A percentile compares a stretch with the other conserved stretches of the same genome.
These are phyloP conservation scores for Acronicta leporina DNA, from an alignment of 2,888 invertebrate species.

Conservation along the genomic window DNA sequence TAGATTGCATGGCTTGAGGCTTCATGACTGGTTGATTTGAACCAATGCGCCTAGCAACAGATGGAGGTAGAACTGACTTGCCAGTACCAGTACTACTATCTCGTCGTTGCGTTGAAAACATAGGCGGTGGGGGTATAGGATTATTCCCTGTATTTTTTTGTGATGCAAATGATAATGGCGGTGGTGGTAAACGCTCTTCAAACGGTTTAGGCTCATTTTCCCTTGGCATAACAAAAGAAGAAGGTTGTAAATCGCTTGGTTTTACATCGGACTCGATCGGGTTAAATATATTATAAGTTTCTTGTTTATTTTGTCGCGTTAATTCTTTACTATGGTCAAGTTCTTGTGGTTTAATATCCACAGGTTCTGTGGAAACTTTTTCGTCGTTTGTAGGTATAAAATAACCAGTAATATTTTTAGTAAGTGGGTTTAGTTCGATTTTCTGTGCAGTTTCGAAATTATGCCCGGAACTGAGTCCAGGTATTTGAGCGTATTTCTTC, in stretches of 20 bases:
- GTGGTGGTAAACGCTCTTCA: slow-evolving; percentile 30
- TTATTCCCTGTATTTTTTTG: slow-evolving; percentile 9
- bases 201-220: slow-evolving; percentile 22
- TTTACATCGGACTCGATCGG: slow-evolving; percentile 16
- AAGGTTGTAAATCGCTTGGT: slow-evolving; percentile 28
- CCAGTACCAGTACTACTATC: slow-evolving; percentile 65
- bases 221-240: slow-evolving; percentile 14
- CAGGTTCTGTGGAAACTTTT: slow-evolving; percentile 9
- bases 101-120: slow-evolving; percentile 74
- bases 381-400: slow-evolving; percentile 50
- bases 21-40: slow-evolving; percentile 76
- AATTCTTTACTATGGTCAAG: slow-evolving; percentile 14
- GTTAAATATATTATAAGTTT: slow-evolving; percentile 51
- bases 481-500: slow-evolving; percentile 94
- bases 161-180: slow-evolving; percentile 13
- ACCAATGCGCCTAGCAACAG: slow-evolving; percentile 79
- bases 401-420: slow-evolving; percentile 50
- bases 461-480: slow-evolving; percentile 90
- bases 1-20: slow-evolving; percentile 59
- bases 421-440: slow-evolving; percentile 45
- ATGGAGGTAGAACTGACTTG: slow-evolving; percentile 79
- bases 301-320: slow-evolving; percentile 24
- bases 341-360: slow-evolving; percentile 3
- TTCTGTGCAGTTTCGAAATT: slow-evolving; percentile 47
- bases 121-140: slow-evolving; percentile 82